Percentiles rank a stretch among this genome's conserved stretches.
Evolutionary conservation across 2,797 vertebrate genomes (phyloP).

Genomic region (Sebastes itinus): DNA sequence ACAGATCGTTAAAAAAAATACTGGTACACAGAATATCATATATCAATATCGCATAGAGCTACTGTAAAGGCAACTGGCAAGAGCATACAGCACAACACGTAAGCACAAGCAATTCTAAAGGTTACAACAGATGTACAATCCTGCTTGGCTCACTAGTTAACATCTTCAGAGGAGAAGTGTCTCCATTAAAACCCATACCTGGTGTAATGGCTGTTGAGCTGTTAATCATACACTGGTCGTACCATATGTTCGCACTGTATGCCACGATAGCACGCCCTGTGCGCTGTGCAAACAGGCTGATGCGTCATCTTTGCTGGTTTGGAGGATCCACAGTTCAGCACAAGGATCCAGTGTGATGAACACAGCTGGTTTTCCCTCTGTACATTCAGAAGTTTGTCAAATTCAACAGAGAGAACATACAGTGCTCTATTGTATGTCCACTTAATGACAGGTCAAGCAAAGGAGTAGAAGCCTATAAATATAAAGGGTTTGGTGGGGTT

Average conservation of each 20-base stretch:
- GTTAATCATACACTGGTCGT: slow-evolving; percentile 32
- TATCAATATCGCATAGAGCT: slow-evolving; percentile 16
- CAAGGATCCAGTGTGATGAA: slow-evolving; percentile 12
- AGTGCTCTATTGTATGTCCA: not conserved
- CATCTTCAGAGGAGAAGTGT: not conserved
- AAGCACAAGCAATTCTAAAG: slow-evolving; percentile 45
- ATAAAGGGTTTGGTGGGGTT: not conserved
- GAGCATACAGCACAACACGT: slow-evolving; percentile 39
- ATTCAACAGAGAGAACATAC: slow-evolving; percentile 4
- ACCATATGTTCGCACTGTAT: not conserved
- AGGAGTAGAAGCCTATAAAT: not conserved
- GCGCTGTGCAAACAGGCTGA: slow-evolving; percentile 40
- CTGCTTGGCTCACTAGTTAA: slow-evolving; percentile 33
- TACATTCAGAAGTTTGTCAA: slow-evolving; percentile 52
- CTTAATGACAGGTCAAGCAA: not conserved
- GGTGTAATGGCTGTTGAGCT: slow-evolving; percentile 7
- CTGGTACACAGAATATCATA: slow-evolving; percentile 39
- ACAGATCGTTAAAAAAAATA: slow-evolving; percentile 40
- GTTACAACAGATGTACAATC: slow-evolving; percentile 51
- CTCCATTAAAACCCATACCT: slow-evolving; percentile 20
- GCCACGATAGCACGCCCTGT: not conserved
- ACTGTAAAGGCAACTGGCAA: slow-evolving; percentile 61
- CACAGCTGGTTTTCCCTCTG: slow-evolving; percentile 20
- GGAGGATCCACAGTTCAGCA: slow-evolving; percentile 20
- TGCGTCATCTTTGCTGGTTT: slow-evolving; percentile 43